These are phyloP conservation scores for Cyclopterus lumpus DNA, from an alignment of 2,797 vertebrate species.

Conservation along the genomic window DNA sequence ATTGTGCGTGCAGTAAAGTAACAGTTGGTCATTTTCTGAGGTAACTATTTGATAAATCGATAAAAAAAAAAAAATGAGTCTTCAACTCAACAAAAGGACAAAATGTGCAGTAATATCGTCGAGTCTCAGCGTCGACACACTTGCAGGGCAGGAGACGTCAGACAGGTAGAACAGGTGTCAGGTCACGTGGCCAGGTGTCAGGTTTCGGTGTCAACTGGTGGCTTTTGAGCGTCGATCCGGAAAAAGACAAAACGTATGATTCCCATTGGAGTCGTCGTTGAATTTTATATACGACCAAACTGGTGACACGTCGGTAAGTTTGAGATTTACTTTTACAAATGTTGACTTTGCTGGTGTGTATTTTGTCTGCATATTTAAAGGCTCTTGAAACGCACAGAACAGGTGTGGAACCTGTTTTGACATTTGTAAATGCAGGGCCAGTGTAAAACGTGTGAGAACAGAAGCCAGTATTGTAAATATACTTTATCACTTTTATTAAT, in stretches of 20 bases:
- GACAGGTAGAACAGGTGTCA: constrained; percentile 72
- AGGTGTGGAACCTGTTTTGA: constrained; percentile 54
- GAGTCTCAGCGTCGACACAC: background rate
- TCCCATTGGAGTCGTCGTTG: background rate
- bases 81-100: background rate
- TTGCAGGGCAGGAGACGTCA: constrained; percentile 52
- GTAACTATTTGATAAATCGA: background rate
- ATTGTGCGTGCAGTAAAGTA: background rate
- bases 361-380: background rate
- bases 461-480: background rate
- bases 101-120: too few relatives aligned
- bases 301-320: constrained; percentile 47
- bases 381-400: background rate
- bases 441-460: background rate
- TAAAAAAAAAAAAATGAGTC: too few relatives aligned
- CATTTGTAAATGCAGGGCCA: background rate
- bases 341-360: background rate
- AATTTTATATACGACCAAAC: background rate
- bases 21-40: background rate
- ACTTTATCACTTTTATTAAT: background rate
- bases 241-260: background rate
- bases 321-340: background rate
- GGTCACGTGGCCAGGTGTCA: constrained; percentile 33
- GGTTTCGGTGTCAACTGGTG: constrained; percentile 47
- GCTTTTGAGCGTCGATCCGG: constrained; percentile 4